Evolutionary conservation across 2,888 invertebrate species (phyloP), one percentile per base, ranked within the genome.

Genomic region (Tetragonula carbonaria): DNA sequence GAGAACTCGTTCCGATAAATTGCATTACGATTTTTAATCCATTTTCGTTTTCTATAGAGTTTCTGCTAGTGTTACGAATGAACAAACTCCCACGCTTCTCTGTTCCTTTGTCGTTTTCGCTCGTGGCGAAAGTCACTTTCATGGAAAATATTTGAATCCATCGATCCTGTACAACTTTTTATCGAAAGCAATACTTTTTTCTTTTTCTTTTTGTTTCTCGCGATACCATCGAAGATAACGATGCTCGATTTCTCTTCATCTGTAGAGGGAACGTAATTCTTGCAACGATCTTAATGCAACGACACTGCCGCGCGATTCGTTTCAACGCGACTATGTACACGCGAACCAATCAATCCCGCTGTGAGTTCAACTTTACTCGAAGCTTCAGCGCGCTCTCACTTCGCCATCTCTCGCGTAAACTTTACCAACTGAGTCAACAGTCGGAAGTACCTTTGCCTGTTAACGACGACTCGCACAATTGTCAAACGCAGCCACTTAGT

Each of bases 241-340:
- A 14, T 33, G 33, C 33, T 33, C 33, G 3, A 33, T 21, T 45
- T 72, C 53, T 21, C 65, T 1, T 59, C 33, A 23, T 76, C 21
- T 11, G 11, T 50, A 8, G 38, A 16, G 33, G 45, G 55, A 72
- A 67, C 21, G 21, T 23, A 74, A 74, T 66, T 78, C 51, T 14
- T 23, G 18, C 45, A 11, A 45, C 33, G 50, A 51, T 55, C 23
- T 33, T 28, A 21, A 11, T 16, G 28, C 45, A 21, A 53, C 38
- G n/a, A 13, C 18, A 71, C 70, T n/a, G 55, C 57, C 63, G 11
- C 13, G 51, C 67, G 23, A 80, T 85, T 85, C 74, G 74, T 80
- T 70, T 80, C 74, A 77, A 68, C 67, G 55, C 38, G 18, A 38
- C 62, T 67, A 45, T 45, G 45, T 45, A 55, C 65, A 38, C 13